Evolutionary conservation across 1,140 invertebrate species (phyloP).

Genomic region (Achroia grisella): DNA sequence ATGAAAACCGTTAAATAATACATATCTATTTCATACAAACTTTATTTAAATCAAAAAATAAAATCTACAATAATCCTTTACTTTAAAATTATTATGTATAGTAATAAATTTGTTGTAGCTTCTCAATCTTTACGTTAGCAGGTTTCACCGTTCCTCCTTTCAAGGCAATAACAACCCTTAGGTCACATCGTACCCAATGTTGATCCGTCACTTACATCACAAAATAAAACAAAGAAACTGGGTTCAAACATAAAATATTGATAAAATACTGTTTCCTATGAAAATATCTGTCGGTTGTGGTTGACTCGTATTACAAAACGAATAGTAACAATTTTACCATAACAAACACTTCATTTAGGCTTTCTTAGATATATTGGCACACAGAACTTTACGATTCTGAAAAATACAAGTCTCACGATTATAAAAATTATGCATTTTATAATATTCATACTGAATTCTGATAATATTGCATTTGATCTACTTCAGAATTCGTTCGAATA

Average conservation of each 20-base stretch:
- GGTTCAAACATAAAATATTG: background rate
- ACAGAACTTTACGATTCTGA: no score
- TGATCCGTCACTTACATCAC: constrained; percentile 30
- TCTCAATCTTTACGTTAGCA: constrained; percentile 28
- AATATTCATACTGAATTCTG: no score
- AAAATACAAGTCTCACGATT: no score
- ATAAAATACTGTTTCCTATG: no score
- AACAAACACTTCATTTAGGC: no score
- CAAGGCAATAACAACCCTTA: constrained; percentile 25
- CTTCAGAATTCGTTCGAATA: no score
- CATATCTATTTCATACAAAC: constrained; percentile 60
- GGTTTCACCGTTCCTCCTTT: constrained; percentile 17
- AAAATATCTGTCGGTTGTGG: no score
- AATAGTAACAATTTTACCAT: no score
- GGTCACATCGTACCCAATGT: constrained; percentile 17
- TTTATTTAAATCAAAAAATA: constrained; percentile 74
- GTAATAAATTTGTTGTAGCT: constrained; percentile 61
- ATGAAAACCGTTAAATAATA: constrained; percentile 26
- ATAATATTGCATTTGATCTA: no score
- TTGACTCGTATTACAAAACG: no score
- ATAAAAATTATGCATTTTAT: no score
- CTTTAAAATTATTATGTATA: constrained; percentile 56
- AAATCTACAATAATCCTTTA: constrained; percentile 67
- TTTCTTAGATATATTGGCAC: no score
- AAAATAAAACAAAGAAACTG: constrained; percentile 3